Conservation (phyloP, 2,888 invertebrate species). For the Xestia xanthographa region DNA sequence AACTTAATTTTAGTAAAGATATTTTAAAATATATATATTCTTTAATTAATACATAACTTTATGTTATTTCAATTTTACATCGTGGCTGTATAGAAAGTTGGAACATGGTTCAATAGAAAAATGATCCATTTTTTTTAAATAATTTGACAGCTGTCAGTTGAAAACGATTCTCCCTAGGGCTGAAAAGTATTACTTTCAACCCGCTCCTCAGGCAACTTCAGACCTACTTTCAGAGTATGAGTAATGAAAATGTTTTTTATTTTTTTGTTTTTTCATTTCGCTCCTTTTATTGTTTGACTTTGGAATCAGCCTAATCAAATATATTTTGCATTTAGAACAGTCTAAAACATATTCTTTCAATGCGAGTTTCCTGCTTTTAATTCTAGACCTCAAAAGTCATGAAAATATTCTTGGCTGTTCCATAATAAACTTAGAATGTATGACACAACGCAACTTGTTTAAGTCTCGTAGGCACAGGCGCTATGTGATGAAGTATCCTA, state of each 20-base stretch:
- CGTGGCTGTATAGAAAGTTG: too few species aligned
- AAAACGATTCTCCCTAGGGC: too few species aligned
- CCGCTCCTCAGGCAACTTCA: too few species aligned
- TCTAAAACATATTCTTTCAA: background rate
- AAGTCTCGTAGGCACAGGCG: conserved; percentile 4
- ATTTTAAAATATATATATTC: too few species aligned
- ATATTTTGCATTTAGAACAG: conserved; percentile 26
- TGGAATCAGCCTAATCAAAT: background rate
- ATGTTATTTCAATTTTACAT: too few species aligned
- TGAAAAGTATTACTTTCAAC: too few species aligned
- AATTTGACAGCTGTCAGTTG: too few species aligned
- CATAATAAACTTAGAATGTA: background rate
- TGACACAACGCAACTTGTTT: background rate
- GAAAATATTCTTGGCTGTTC: conserved; percentile 7
- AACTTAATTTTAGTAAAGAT: too few species aligned
- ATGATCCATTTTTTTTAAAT: too few species aligned
- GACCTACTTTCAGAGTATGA: too few species aligned
- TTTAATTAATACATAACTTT: too few species aligned
- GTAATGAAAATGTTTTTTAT: background rate
- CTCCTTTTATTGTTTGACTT: conserved; percentile 17
- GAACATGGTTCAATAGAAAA: too few species aligned
- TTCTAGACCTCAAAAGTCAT: background rate
- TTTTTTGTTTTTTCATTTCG: conserved; percentile 7
- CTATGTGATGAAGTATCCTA: background rate
- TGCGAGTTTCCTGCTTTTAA: background rate